Percentiles rank a stretch among this genome's conserved stretches.
phyloP scores from a whole-genome alignment of 2,888 invertebrate genomes.

The Tupiocoris notatus region DNA sequence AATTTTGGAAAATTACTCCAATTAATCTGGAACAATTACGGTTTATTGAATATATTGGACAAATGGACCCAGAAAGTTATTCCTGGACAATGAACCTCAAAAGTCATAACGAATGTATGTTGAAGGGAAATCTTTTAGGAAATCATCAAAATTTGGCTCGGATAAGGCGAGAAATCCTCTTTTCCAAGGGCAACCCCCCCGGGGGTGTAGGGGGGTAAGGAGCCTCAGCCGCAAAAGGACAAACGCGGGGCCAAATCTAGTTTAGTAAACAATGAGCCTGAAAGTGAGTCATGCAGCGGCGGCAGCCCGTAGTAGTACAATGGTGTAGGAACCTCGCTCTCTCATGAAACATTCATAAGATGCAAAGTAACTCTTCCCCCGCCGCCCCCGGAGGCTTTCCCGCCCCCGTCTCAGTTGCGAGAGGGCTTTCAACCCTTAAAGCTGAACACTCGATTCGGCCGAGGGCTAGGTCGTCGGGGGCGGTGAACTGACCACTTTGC shows the following conservation, averaged over 20 bases:
- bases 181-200: too few species aligned
- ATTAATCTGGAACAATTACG: too few species aligned
- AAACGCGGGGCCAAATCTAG: constrained; percentile 49
- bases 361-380: constrained; percentile 46
- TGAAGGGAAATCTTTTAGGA: constrained; percentile 33
- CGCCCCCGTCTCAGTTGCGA: constrained; percentile 7
- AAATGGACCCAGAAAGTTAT: too few species aligned
- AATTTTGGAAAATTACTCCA: too few species aligned
- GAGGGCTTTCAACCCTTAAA: constrained; percentile 34
- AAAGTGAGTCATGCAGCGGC: constrained; percentile 49
- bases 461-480: not conserved
- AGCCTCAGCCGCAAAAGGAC: constrained; percentile 41
- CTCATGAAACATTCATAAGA: constrained; percentile 49
- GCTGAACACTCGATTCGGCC: constrained; percentile 39
- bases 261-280: constrained; percentile 50
- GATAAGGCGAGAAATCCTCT: constrained; percentile 29
- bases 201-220: constrained; percentile 13
- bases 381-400: constrained; percentile 13
- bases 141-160: constrained; percentile 26
- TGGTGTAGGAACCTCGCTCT: constrained; percentile 44
- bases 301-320: constrained; percentile 40
- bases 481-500: not conserved
- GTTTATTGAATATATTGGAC: too few species aligned
- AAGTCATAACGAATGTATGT: too few species aligned
- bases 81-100: too few species aligned